These are phyloP conservation scores for Ormyrus nitidulus DNA, from an alignment of 2,888 invertebrate species.

Conservation along the genomic window DNA sequence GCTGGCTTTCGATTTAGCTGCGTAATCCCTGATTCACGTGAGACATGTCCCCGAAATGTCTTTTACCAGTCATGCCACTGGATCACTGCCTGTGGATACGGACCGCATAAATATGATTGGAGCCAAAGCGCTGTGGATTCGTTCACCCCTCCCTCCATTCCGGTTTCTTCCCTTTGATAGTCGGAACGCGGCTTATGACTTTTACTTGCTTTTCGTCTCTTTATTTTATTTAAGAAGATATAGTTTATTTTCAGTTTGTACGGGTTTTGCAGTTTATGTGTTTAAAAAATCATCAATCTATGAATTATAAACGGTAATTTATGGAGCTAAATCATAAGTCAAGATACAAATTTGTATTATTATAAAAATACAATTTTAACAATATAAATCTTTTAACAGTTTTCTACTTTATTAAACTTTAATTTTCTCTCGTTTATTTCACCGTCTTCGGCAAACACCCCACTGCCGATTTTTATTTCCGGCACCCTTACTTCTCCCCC, in stretches of 20 bases:
- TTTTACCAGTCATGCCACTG: background rate
- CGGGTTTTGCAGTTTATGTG: too few species aligned
- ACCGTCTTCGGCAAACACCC: slow-evolving; percentile 5
- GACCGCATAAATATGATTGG: slow-evolving; percentile 74
- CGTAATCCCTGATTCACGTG: slow-evolving; percentile 70
- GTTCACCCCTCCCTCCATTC: background rate
- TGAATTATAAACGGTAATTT: too few species aligned
- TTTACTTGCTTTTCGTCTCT: too few species aligned
- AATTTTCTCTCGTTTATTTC: background rate
- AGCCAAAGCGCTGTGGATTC: slow-evolving; percentile 42
- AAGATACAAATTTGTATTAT: too few species aligned
- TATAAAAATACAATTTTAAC: too few species aligned
- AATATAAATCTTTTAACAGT: background rate
- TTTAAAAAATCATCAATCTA: too few species aligned
- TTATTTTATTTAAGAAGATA: too few species aligned
- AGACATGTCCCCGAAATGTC: slow-evolving; percentile 54
- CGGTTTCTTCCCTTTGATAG: slow-evolving; percentile 31
- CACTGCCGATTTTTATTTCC: background rate
- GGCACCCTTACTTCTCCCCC: background rate
- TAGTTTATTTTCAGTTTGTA: too few species aligned
- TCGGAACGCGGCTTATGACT: background rate
- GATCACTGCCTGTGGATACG: slow-evolving; percentile 28
- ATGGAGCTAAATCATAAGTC: too few species aligned
- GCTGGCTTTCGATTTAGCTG: slow-evolving; percentile 69
- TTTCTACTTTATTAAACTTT: background rate